Evolutionary conservation across 2,113 vertebrate genomes (phyloP).

Genomic region (Maccullochella peelii): DNA sequence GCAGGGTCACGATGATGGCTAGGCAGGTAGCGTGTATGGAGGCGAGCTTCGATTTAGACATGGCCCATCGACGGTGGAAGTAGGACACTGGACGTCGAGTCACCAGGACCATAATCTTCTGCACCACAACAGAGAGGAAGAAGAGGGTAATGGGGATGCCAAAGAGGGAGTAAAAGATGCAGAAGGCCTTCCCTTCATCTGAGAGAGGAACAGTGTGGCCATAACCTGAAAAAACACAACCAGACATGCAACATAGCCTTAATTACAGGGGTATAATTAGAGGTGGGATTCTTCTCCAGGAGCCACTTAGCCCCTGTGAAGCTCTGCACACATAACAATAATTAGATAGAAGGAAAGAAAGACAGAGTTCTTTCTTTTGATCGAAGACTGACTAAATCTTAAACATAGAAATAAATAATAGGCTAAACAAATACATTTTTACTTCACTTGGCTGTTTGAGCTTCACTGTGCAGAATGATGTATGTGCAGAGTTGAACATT

Average conservation of each 20-base stretch:
- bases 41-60: constrained; percentile 87
- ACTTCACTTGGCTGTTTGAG: not conserved
- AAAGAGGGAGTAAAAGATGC: constrained; percentile 92
- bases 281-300: constrained; percentile 6
- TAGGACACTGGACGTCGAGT: constrained; percentile 88
- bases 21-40: constrained; percentile 86
- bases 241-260: constrained; percentile 10
- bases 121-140: constrained; percentile 92
- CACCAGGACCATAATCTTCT: constrained; percentile 88
- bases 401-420: not conserved
- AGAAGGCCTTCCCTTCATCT: constrained; percentile 95
- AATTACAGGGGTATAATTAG: constrained; percentile 31
- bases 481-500: not conserved
- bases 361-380: not conserved
- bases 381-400: not conserved
- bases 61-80: constrained; percentile 91
- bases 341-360: not conserved
- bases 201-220: constrained; percentile 96
- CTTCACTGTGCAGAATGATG: not conserved
- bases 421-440: not conserved
- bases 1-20: constrained; percentile 79
- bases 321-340: constrained; percentile 26
- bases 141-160: constrained; percentile 96
- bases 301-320: constrained; percentile 5
- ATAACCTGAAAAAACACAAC: constrained; percentile 86